Conservation (phyloP, 2,888 invertebrate genomes). For the Drosophila imparisetae region DNA sequence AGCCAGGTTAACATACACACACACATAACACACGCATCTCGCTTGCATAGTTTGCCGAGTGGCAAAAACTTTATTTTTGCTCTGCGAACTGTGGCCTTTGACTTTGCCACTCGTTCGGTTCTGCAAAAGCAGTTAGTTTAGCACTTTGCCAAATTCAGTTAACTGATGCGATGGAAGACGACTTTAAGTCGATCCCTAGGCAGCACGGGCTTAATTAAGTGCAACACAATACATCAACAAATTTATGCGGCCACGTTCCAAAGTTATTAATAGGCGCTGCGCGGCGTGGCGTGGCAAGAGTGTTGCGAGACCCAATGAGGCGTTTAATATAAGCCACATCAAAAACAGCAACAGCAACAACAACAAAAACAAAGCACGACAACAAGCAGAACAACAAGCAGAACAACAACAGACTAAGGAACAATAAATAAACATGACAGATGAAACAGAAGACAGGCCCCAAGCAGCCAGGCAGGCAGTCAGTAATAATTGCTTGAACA, state of each 20-base stretch:
- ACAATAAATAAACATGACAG: constrained; percentile 66
- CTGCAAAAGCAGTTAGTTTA: constrained; percentile 26
- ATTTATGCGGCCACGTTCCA: constrained; percentile 53
- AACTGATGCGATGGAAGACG: constrained; percentile 32
- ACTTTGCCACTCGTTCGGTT: constrained; percentile 13
- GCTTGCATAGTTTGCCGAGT: constrained; percentile 41
- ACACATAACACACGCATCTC: constrained; percentile 11
- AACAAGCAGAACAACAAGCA: constrained; percentile 21
- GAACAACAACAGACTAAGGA: constrained; percentile 14
- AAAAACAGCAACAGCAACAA: constrained; percentile 23
- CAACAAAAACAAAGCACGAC: constrained; percentile 10
- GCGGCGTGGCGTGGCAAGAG: background rate
- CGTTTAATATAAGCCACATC: constrained; percentile 28
- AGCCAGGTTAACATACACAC: constrained; percentile 34
- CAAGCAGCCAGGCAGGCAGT: constrained; percentile 6
- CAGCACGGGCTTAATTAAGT: constrained; percentile 61
- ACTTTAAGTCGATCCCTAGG: constrained; percentile 29
- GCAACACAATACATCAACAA: constrained; percentile 59
- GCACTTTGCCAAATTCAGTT: constrained; percentile 33
- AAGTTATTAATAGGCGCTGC: constrained; percentile 60
- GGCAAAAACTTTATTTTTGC: constrained; percentile 38
- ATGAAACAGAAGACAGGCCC: constrained; percentile 33
- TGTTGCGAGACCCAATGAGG: constrained; percentile 13
- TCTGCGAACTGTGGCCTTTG: constrained; percentile 35
- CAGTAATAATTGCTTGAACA: constrained; percentile 20